These are phyloP conservation scores for Orchestes rusci DNA, from an alignment of 2,888 invertebrate genomes.

Conservation along the genomic window DNA sequence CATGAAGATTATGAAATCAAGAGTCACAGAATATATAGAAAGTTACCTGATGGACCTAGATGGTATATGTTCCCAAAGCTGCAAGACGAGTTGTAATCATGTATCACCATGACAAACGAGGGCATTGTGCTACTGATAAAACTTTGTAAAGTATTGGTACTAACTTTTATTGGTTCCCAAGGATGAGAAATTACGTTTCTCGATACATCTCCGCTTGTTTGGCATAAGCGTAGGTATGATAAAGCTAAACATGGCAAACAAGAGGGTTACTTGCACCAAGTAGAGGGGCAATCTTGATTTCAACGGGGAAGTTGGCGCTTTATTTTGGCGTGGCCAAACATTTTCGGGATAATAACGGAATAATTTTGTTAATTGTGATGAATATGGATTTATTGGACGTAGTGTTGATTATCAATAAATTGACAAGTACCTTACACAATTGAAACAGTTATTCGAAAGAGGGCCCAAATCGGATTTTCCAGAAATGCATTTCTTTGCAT, in stretches of 20 bases:
- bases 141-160: constrained; percentile 15
- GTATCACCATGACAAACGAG: constrained; percentile 31
- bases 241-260: constrained; percentile 28
- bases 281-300: too few relatives aligned
- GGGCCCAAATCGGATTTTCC: too few relatives aligned
- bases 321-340: too few relatives aligned
- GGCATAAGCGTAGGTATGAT: constrained; percentile 31
- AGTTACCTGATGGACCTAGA: neutral
- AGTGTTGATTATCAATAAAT: too few relatives aligned
- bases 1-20: constrained; percentile 1
- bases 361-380: too few relatives aligned
- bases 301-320: too few relatives aligned
- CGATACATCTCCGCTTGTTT: constrained; percentile 32
- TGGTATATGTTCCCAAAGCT: constrained; percentile 5
- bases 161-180: constrained; percentile 8
- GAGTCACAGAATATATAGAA: neutral
- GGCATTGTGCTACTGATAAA: constrained; percentile 29
- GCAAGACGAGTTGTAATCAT: constrained; percentile 18
- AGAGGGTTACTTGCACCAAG: constrained; percentile 11
- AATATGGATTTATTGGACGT: too few relatives aligned
- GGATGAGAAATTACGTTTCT: constrained; percentile 23
- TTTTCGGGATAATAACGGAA: too few relatives aligned
- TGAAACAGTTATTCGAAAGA: too few relatives aligned
- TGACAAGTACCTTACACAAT: too few relatives aligned
- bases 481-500: too few relatives aligned